Percentiles rank a stretch among this genome's conserved stretches.
phyloP scores from a whole-genome alignment of 2,113 vertebrate species.

The Engystomops pustulosus region DNA sequence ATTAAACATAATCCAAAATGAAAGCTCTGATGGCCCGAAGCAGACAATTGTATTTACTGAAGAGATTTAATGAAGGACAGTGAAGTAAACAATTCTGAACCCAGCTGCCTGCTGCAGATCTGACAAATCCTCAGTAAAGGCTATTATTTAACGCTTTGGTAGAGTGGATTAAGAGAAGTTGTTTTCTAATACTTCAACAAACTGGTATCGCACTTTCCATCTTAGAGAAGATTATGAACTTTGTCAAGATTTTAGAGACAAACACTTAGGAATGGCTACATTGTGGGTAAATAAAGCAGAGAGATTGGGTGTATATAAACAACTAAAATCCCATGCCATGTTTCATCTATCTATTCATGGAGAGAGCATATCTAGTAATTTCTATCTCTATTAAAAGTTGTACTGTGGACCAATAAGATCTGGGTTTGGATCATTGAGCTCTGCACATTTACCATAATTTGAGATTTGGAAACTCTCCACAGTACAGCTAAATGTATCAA shows the following conservation, averaged over 20 bases:
- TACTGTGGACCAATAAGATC: too few relatives aligned
- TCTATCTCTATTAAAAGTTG: background rate
- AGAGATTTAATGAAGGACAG: conserved; percentile 55
- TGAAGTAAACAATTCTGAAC: conserved; percentile 51
- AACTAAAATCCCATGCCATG: background rate
- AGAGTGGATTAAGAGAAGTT: conserved; percentile 52
- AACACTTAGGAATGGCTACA: background rate
- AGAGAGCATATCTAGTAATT: background rate
- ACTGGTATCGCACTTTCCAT: conserved; percentile 45
- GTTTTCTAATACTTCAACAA: conserved; percentile 50
- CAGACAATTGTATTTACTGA: conserved; percentile 58
- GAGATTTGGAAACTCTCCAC: background rate
- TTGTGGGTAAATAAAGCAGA: background rate
- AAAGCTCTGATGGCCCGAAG: conserved; percentile 51
- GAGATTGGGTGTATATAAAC: background rate
- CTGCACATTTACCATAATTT: too few relatives aligned
- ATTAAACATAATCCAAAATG: conserved; percentile 54
- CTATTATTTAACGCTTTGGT: conserved; percentile 52
- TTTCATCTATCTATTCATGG: background rate
- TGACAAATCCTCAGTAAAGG: conserved; percentile 54
- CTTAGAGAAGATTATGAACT: conserved; percentile 39
- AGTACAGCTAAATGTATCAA: too few relatives aligned
- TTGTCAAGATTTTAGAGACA: conserved; percentile 2
- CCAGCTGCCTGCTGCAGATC: conserved; percentile 39
- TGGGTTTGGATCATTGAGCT: too few relatives aligned